These are phyloP conservation scores for Agrypnia vestita DNA, from an alignment of 1,140 invertebrate genomes.

Conservation along the genomic window DNA sequence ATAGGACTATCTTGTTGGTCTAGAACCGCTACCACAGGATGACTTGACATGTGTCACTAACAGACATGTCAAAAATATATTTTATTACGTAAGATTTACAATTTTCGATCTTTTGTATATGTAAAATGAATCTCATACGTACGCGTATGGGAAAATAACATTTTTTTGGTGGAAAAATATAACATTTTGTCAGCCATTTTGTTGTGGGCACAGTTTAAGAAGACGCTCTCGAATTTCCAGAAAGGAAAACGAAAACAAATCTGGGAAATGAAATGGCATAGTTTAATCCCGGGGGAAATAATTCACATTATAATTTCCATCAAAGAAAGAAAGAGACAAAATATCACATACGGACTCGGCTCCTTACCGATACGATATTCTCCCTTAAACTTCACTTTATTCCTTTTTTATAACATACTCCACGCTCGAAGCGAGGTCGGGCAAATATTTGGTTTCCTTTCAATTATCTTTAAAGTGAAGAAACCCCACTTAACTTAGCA, in stretches of 20 bases:
- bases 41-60: no score
- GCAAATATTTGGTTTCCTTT: slow-evolving; percentile 48
- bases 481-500: not conserved
- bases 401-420: not conserved
- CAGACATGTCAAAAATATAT: no score
- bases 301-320: slow-evolving; percentile 56
- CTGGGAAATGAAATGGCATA: slow-evolving; percentile 53
- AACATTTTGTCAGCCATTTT: not conserved
- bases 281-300: slow-evolving; percentile 50
- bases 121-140: no score
- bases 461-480: slow-evolving; percentile 50
- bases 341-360: slow-evolving; percentile 42
- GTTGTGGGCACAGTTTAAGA: slow-evolving; percentile 5
- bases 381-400: not conserved
- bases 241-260: slow-evolving; percentile 21
- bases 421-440: not conserved
- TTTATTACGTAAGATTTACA: no score
- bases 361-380: slow-evolving; percentile 44
- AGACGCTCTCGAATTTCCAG: not conserved
- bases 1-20: no score
- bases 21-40: no score
- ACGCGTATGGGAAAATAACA: no score
- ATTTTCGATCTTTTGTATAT: no score
- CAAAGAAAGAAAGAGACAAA: slow-evolving; percentile 15
- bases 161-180: no score